These are phyloP conservation scores for Chloroceryle amazona DNA, from an alignment of 2,797 vertebrate species.

Conservation along the genomic window DNA sequence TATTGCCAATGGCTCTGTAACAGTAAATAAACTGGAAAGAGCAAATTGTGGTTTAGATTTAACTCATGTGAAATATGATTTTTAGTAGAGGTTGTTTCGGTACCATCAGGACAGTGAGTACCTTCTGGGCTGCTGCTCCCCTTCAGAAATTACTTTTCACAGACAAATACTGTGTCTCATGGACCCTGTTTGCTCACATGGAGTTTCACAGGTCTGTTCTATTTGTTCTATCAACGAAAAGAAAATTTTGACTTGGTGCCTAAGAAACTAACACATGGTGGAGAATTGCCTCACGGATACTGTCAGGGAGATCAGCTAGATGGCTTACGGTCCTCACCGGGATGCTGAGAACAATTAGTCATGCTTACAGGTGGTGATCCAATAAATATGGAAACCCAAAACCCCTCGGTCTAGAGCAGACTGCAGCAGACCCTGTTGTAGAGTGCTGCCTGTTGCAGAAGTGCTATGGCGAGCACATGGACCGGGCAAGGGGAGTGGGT, in stretches of 20 bases:
- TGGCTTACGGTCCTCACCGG: not conserved
- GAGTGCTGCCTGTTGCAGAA: not conserved
- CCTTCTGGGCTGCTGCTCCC: slow-evolving; percentile 5
- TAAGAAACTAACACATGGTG: slow-evolving; percentile 39
- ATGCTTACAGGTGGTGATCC: not conserved
- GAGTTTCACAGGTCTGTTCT: slow-evolving; percentile 70
- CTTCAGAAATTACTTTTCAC: slow-evolving; percentile 51
- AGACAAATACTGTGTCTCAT: slow-evolving; percentile 61
- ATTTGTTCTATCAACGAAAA: slow-evolving; percentile 70
- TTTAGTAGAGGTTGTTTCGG: slow-evolving; percentile 60
- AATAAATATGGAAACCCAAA: slow-evolving; percentile 11
- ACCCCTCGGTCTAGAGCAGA: not conserved
- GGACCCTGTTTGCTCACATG: slow-evolving; percentile 55
- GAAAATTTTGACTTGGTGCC: slow-evolving; percentile 47
- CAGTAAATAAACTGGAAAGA: not conserved
- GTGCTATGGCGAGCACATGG: not conserved
- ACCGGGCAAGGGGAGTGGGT: not conserved
- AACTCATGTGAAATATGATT: slow-evolving; percentile 15
- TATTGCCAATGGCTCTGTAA: slow-evolving; percentile 2
- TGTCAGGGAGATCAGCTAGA: slow-evolving; percentile 10
- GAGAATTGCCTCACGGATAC: not conserved
- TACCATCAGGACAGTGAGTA: slow-evolving; percentile 39
- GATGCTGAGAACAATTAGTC: slow-evolving; percentile 44
- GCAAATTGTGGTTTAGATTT: slow-evolving; percentile 44
- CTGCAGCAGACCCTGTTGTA: slow-evolving; percentile 19